phyloP scores from a whole-genome alignment of 2,797 vertebrate species.

The Rhincodon typus region DNA sequence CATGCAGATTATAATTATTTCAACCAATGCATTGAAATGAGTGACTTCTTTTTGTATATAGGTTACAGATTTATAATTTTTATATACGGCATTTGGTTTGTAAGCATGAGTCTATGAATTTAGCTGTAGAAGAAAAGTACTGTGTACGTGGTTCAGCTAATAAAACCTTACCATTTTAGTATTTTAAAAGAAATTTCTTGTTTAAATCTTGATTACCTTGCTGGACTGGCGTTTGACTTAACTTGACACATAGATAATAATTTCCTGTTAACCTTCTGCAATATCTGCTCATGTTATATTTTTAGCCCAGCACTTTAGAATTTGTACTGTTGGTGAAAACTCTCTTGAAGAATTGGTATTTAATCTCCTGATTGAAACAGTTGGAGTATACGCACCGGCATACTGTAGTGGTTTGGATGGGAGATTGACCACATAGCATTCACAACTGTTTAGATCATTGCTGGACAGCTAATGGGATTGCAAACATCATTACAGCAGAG shows the following conservation, averaged over 20 bases:
- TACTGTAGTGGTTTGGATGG: too few species aligned
- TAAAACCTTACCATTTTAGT: constrained; percentile 47
- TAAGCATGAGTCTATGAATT: constrained; percentile 45
- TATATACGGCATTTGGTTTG: constrained; percentile 34
- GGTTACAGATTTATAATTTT: constrained; percentile 38
- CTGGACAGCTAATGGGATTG: neutral
- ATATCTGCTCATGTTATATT: neutral
- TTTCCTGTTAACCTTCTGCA: neutral
- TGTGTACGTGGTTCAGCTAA: constrained; percentile 61
- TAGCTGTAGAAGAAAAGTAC: constrained; percentile 60
- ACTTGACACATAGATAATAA: neutral
- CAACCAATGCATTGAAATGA: constrained; percentile 35
- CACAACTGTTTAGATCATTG: too few species aligned
- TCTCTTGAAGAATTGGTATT: neutral
- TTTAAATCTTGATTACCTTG: neutral
- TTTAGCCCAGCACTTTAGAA: neutral
- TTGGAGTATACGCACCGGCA: neutral
- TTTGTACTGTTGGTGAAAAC: neutral
- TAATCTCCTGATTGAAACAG: neutral
- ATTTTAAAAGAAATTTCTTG: neutral
- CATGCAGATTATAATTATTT: constrained; percentile 33
- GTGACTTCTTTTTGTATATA: constrained; percentile 36
- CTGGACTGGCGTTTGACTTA: neutral
- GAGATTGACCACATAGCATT: too few species aligned
- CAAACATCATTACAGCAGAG: neutral